Base-by-base conservation (phyloP, 2,797 vertebrate species). In the Pipistrellus pipistrellus region DNA sequence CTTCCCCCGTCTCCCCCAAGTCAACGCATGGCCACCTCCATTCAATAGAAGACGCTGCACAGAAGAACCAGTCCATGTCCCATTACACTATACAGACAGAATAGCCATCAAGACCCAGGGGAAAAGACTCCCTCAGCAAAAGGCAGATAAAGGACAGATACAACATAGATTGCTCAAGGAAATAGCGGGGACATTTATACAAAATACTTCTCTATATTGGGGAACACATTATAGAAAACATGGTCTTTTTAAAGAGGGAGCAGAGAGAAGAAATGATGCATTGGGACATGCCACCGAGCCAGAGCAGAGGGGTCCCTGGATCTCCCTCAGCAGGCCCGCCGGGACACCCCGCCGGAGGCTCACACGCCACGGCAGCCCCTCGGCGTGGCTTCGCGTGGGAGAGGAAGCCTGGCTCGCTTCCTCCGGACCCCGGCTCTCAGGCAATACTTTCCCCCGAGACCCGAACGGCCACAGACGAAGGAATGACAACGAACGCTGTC, bases 401-500 rank as follows among this genome's bases (percentile, higher is more conserved):
- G 23, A 57, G 41, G 55, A 38, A 57, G 41, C 3, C 53, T 87
- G 8, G 1, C 8, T 38, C 41, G 2, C 46, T 75, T 38, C 1
- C 3, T 35, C 5, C 5, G 48, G 17, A 46, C n/a, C 0, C 0
- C 35, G 14, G 69, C 68, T 84, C 66, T 94, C 85, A 91, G 95
- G 88, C 81, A 64, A 85, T 75, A 13, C 85, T 96, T 96, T 96
- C 94, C 91, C 69, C 12, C 0, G 17, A 94, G 93, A 73, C 85
- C 41, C 12, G 55, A 85, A 55, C 48, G 55, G 82, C 73, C 14
- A 9, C 59, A 93, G 91, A 84, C 88, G 97, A 96, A 96, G 96
- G 94, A 97, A 96, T 98, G 96, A 93, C 96, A 97, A 85, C 92
- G 91, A 96, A 98, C 97, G 85, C 91, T 97, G 96, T 96, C 83